Evolutionary conservation across 2,888 invertebrate species (phyloP).

Genomic region (Archips crataeganus): DNA sequence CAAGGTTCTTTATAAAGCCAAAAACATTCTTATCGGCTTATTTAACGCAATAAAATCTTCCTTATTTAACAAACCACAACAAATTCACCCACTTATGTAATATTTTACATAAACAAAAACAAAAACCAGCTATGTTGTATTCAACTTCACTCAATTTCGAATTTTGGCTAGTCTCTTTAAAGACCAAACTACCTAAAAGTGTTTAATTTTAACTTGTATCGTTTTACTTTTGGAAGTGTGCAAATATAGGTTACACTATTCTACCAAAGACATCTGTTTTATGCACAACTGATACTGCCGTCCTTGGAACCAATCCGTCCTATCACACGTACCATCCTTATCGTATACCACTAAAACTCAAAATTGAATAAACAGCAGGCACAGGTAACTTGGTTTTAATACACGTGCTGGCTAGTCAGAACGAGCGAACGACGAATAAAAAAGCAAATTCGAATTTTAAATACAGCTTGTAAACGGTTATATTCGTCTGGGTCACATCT

Average conservation of each 20-base stretch:
- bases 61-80: neutral
- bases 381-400: conserved; percentile 13
- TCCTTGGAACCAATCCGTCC: conserved; percentile 27
- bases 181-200: neutral
- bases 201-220: neutral
- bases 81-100: neutral
- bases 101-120: neutral
- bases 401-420: conserved; percentile 34
- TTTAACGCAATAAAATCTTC: neutral
- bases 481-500: conserved; percentile 13
- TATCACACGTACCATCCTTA: conserved; percentile 6
- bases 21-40: conserved; percentile 4
- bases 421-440: conserved; percentile 13
- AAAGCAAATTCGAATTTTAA: conserved; percentile 34
- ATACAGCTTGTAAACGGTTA: conserved; percentile 19
- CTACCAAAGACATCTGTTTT: conserved; percentile 40
- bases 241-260: conserved; percentile 33
- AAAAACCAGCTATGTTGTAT: neutral
- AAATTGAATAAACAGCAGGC: neutral
- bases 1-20: neutral
- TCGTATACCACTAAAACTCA: neutral
- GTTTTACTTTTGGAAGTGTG: neutral
- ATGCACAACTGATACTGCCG: conserved; percentile 34
- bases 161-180: neutral
- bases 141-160: neutral